Conservation (phyloP, 2,888 invertebrate species). For the Patella depressa region DNA sequence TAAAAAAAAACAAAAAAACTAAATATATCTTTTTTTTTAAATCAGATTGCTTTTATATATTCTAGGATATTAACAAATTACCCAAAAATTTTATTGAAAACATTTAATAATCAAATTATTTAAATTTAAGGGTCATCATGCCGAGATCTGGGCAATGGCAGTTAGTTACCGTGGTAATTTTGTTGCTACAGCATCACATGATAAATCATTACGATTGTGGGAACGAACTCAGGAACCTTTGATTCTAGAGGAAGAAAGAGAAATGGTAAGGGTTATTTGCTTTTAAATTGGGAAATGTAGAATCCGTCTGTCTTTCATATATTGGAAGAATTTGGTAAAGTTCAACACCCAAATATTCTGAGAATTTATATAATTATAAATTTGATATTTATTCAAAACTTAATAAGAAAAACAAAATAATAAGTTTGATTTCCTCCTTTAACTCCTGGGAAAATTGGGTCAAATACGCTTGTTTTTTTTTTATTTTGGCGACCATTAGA, state of each 20-base stretch:
- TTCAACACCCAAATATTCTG: background rate
- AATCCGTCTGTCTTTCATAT: background rate
- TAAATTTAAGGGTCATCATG: slow-evolving; percentile 81
- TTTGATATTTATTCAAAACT: too few species aligned
- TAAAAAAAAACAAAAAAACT: too few species aligned
- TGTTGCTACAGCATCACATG: slow-evolving; percentile 85
- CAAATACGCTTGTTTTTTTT: too few species aligned
- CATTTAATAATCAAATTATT: slow-evolving; percentile 15
- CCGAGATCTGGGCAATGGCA: slow-evolving; percentile 82
- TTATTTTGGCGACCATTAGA: too few species aligned
- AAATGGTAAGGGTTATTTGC: slow-evolving; percentile 72
- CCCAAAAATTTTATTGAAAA: background rate
- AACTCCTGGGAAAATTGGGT: too few species aligned
- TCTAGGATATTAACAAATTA: too few species aligned
- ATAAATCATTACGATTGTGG: slow-evolving; percentile 88
- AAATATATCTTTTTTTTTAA: too few species aligned
- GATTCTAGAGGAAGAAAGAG: slow-evolving; percentile 92
- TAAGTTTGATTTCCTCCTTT: too few species aligned
- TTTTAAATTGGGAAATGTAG: background rate
- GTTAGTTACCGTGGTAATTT: slow-evolving; percentile 87
- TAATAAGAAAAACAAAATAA: too few species aligned
- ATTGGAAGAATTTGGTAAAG: too few species aligned
- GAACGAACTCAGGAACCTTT: slow-evolving; percentile 89
- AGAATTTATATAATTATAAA: background rate
- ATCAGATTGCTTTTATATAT: too few species aligned